phyloP scores from a whole-genome alignment of 2,797 vertebrate species.

The Tragopan temminckii region DNA sequence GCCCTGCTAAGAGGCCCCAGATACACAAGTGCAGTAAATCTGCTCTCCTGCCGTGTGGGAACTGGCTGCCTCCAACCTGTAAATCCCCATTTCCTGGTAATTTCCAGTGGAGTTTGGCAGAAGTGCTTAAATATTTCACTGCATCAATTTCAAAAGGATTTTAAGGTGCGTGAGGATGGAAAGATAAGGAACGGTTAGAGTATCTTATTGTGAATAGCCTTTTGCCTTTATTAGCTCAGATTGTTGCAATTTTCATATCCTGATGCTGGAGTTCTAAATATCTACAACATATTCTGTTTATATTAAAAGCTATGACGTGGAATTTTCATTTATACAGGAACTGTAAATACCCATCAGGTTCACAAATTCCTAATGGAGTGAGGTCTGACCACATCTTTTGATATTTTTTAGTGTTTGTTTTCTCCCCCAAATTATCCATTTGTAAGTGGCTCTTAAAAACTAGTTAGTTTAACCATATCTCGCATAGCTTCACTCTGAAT shows the following conservation, averaged over 20 bases:
- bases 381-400: constrained; percentile 62
- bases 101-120: constrained; percentile 47
- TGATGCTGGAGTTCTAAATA: constrained; percentile 11
- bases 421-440: constrained; percentile 58
- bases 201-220: constrained; percentile 33
- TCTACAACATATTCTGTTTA: constrained; percentile 67
- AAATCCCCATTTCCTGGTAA: constrained; percentile 36
- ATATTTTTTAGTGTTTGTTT: constrained; percentile 69
- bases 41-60: not conserved
- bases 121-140: constrained; percentile 62
- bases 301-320: constrained; percentile 78
- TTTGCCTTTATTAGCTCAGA: constrained; percentile 47
- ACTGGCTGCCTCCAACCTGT: constrained; percentile 42
- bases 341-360: constrained; percentile 78
- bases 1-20: not conserved
- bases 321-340: constrained; percentile 82
- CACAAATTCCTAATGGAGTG: constrained; percentile 80
- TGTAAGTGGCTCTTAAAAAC: constrained; percentile 52
- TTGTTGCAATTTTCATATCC: not conserved
- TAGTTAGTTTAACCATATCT: constrained; percentile 28
- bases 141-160: constrained; percentile 46
- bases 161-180: constrained; percentile 30
- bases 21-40: constrained; percentile 35
- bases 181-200: constrained; percentile 3
- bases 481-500: constrained; percentile 10